phyloP scores from a whole-genome alignment of 2,888 invertebrate genomes.

The Lasioglossum oenotherae region DNA sequence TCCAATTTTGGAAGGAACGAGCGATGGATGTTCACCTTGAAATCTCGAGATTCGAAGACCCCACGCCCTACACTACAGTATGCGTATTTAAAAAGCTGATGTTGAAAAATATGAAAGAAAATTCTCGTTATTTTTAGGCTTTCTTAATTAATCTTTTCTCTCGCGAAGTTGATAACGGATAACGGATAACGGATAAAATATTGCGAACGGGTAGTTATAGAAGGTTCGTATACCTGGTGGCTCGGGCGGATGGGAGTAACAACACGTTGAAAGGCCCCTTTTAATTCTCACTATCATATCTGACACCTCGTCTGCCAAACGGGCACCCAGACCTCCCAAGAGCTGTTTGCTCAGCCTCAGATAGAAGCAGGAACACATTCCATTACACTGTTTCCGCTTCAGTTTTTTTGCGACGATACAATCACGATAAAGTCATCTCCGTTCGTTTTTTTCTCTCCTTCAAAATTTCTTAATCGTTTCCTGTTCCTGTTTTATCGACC shows the following conservation, averaged over 20 bases:
- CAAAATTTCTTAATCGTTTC: not conserved
- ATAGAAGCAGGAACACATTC: conserved; percentile 82
- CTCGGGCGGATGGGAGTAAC: conserved; percentile 74
- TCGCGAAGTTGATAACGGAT: too few species aligned
- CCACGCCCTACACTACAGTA: not conserved
- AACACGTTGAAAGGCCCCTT: conserved; percentile 77
- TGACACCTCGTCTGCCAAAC: conserved; percentile 78
- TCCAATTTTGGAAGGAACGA: conserved; percentile 21
- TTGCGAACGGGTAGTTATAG: not conserved
- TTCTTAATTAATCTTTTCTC: too few species aligned
- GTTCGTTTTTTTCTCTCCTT: not conserved
- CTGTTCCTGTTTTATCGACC: not conserved
- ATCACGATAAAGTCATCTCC: not conserved
- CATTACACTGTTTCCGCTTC: conserved; percentile 66
- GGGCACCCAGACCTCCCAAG: conserved; percentile 76
- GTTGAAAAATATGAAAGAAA: not conserved
- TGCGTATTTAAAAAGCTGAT: not conserved
- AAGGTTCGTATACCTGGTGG: conserved; percentile 75
- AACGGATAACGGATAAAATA: not conserved
- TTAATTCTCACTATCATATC: conserved; percentile 81
- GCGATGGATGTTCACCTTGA: not conserved
- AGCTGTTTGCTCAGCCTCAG: conserved; percentile 78
- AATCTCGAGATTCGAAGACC: not conserved
- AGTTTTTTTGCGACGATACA: conserved; percentile 17
- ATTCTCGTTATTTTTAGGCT: not conserved